Conservation (phyloP, 2,113 vertebrate species). For the Ginglymostoma cirratum region DNA sequence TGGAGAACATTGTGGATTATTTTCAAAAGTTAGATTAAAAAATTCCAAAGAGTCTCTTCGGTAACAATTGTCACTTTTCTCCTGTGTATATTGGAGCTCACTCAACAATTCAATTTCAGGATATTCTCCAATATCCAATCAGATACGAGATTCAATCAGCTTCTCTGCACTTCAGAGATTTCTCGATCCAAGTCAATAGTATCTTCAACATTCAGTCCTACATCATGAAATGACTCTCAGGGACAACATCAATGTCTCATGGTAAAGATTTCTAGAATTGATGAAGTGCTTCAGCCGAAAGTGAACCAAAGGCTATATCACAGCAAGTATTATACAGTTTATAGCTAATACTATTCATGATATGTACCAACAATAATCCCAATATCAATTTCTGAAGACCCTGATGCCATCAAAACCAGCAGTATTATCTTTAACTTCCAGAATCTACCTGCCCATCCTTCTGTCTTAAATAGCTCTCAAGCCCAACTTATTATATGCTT, state of each 20-base stretch:
- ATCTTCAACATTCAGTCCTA: not conserved
- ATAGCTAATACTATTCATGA: too few species aligned
- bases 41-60: not conserved
- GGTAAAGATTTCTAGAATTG: not conserved
- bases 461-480: not conserved
- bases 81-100: not conserved
- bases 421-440: not conserved
- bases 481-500: not conserved
- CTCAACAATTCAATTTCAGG: conserved; percentile 20
- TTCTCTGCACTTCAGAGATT: not conserved
- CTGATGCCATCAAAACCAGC: not conserved
- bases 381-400: not conserved
- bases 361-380: not conserved
- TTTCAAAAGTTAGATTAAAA: not conserved
- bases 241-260: not conserved
- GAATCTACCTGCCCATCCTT: not conserved
- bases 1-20: not conserved
- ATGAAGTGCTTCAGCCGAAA: not conserved
- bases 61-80: not conserved
- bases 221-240: not conserved
- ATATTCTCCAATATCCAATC: not conserved
- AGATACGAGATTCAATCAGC: not conserved
- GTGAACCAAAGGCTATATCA: not conserved
- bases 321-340: not conserved
- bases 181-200: not conserved